A percentile compares a stretch with the other conserved stretches of the same genome.
These are phyloP conservation scores for Ectropis crepuscularia DNA, from an alignment of 2,888 invertebrate species.

Conservation along the genomic window DNA sequence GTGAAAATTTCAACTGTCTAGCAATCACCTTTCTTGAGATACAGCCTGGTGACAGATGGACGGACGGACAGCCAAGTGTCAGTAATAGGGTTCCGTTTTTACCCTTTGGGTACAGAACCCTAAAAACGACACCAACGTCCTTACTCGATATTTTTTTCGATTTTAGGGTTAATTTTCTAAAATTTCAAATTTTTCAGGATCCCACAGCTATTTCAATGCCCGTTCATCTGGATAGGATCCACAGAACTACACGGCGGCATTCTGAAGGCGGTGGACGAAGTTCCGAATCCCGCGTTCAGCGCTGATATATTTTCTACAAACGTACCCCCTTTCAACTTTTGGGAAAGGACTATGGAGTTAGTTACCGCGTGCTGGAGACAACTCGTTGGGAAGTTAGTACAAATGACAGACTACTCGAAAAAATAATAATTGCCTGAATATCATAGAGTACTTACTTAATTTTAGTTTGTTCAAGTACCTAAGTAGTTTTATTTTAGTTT, in stretches of 20 bases:
- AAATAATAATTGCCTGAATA: too few relatives aligned
- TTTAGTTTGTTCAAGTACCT: not conserved
- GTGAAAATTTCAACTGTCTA: too few relatives aligned
- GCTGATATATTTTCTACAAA: constrained; percentile 57
- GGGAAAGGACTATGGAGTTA: constrained; percentile 53
- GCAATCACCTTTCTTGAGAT: too few relatives aligned
- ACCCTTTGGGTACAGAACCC: too few relatives aligned
- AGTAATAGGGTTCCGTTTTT: too few relatives aligned
- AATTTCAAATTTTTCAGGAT: constrained; percentile 49
- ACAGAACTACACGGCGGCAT: constrained; percentile 66
- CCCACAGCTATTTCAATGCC: constrained; percentile 61
- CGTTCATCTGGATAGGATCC: constrained; percentile 64
- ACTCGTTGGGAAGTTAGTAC: constrained; percentile 51
- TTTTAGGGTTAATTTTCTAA: not conserved
- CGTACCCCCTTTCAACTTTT: constrained; percentile 55
- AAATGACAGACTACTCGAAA: not conserved
- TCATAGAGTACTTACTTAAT: not conserved
- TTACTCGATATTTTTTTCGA: too few relatives aligned
- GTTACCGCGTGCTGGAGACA: constrained; percentile 52
- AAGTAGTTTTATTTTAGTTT: too few relatives aligned
- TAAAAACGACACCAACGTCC: too few relatives aligned
- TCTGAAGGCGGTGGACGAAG: constrained; percentile 59
- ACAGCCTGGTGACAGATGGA: too few relatives aligned
- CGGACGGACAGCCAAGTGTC: too few relatives aligned
- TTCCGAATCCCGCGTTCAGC: constrained; percentile 64